Evolutionary conservation across 2,113 vertebrate species (phyloP), one percentile per base, ranked within the genome.

Genomic region (Acinonyx jubatus): DNA sequence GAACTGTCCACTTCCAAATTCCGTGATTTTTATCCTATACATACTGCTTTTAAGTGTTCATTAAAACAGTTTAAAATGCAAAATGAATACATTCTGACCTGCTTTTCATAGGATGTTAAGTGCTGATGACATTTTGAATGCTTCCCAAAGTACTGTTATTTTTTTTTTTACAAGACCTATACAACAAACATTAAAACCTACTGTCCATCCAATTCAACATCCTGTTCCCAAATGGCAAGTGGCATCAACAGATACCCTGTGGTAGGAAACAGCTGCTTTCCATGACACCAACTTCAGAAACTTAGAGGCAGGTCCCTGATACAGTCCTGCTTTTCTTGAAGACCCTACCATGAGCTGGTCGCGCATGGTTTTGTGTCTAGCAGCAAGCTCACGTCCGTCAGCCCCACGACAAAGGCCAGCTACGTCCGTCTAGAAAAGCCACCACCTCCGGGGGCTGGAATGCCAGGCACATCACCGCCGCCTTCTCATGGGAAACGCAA

Each of bases 401-500:
- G 69, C n/a, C 48, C 79, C 13, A 50, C 76, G 78, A 95, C 15
- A 97, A 82, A 98, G 94, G 31, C 69, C 52, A 91, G 38, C 65
- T 95, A 25, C 92, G 84, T 93, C 52, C 55, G 7, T 61, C 85
- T 73, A 65, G 86, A 85, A 95, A 76, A 63, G 69, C 71, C 18
- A 14, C 12, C 27, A 80, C 21, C 95, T 96, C 29, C 93, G 33
- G 84, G n/a, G 79, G 6, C 86, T 85, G 33, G 57, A 19, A 36
- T 90, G 13, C 55, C 89, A 48, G 91, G 19, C 36, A 91, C 65
- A 97, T 97, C 82, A 57, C 85, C 92, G 52, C 97, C 86, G 52
- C 83, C 33, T 94, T 96, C 85, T 96, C 96, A n/a, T 82, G 95
- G 93, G 96, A 93, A 97, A 86, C 1, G 45, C 45, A 84, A 88